phyloP scores from a whole-genome alignment of 2,888 invertebrate genomes.

The Pollenia amentaria region DNA sequence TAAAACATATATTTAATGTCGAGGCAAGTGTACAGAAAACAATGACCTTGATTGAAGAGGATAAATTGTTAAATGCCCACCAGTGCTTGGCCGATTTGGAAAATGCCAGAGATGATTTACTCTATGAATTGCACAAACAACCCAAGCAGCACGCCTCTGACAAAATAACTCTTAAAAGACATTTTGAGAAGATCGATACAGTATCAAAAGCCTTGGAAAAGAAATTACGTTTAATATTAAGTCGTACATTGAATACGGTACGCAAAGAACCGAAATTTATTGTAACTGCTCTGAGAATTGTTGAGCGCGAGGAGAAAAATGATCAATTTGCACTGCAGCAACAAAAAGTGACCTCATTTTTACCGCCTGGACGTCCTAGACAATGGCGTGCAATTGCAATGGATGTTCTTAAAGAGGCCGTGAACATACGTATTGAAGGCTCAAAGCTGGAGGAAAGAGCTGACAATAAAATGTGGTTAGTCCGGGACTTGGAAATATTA shows the following conservation, averaged over 20 bases:
- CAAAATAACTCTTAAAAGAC: conserved; percentile 96
- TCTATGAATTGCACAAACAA: conserved; percentile 96
- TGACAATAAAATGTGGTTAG: conserved; percentile 98
- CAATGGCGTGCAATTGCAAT: conserved; percentile 95
- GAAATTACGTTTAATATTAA: conserved; percentile 94
- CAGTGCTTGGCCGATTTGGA: conserved; percentile 97
- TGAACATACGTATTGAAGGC: conserved; percentile 95
- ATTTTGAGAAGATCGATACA: conserved; percentile 97
- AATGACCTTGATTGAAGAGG: conserved; percentile 96
- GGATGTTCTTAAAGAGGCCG: conserved; percentile 91
- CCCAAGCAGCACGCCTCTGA: conserved; percentile 94
- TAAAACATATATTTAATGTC: conserved; percentile 99
- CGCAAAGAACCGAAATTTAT: conserved; percentile 97
- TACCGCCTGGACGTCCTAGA: conserved; percentile 97
- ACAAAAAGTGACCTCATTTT: conserved; percentile 89
- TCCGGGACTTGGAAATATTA: conserved; percentile 95
- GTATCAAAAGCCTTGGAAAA: conserved; percentile 95
- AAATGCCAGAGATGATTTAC: conserved; percentile 97
- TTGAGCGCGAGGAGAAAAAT: conserved; percentile 98
- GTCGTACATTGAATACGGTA: conserved; percentile 96
- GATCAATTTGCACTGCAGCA: conserved; percentile 93
- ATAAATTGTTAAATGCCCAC: conserved; percentile 97
- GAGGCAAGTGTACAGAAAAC: conserved; percentile 98
- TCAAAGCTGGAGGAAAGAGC: conserved; percentile 96
- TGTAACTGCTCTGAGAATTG: conserved; percentile 97